A percentile compares a stretch with the other conserved stretches of the same genome.
phyloP scores from a whole-genome alignment of 2,888 invertebrate genomes.

The Agrilus mali region DNA sequence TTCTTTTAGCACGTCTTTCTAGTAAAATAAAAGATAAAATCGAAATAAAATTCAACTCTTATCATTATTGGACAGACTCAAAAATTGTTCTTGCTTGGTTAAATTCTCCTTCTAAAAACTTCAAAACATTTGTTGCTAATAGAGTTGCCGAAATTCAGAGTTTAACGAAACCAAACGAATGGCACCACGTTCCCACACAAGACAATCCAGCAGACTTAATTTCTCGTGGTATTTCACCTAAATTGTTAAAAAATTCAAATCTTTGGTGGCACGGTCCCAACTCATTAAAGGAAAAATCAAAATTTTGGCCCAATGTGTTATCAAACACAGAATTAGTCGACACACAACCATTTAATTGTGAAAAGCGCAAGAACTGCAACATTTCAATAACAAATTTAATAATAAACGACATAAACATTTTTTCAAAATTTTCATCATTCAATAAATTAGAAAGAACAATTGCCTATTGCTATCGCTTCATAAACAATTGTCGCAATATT shows the following conservation, averaged over 20 bases:
- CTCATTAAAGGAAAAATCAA: no score
- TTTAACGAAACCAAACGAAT: background rate
- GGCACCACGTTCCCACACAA: constrained; percentile 1
- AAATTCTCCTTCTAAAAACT: background rate
- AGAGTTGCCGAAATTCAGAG: constrained; percentile 1
- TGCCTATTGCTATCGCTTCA: no score
- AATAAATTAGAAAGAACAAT: no score
- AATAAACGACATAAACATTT: no score
- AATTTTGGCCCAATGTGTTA: no score
- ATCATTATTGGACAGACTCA: constrained; percentile 12
- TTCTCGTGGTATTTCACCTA: background rate
- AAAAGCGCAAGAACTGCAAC: no score
- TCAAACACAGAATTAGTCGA: no score
- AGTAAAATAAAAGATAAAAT: constrained; percentile 5
- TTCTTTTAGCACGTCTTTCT: constrained; percentile 10
- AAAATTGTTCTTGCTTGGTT: constrained; percentile 8
- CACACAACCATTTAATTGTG: no score
- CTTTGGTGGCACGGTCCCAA: constrained; percentile 1
- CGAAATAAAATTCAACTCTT: background rate
- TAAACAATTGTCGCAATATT: no score
- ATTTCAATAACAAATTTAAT: no score
- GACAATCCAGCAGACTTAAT: constrained; percentile 4
- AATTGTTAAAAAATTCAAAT: background rate
- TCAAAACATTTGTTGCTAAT: constrained; percentile 6
- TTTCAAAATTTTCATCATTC: no score